Base-by-base conservation (phyloP, 2,797 vertebrate genomes). In the Neopelma chrysocephalum region DNA sequence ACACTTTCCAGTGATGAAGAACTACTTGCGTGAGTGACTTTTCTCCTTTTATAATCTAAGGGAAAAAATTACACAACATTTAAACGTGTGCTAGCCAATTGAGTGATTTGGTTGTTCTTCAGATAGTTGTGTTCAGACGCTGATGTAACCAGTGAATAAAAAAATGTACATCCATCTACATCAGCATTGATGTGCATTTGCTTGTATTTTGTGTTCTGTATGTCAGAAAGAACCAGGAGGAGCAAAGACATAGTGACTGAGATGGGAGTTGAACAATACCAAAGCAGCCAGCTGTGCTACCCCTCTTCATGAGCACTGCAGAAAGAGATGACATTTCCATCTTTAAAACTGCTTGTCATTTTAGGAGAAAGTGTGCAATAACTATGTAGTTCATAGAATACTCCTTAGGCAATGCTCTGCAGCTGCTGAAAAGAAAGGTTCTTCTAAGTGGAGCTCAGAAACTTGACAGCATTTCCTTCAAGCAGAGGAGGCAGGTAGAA, bases 131-230 rank as follows among this genome's bases (percentile, higher is more conserved):
- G 15, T 80, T 84, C 51, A 69, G 66, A 12, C 15, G 11, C 17
- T 40, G 56, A 73, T 51, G 60, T 83, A 75, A 66, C 27, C 22
- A 54, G 53, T 11, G 3, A 34, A 36, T 54, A 5, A 89, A 76
- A 88, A 43, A 36, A 1, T 1, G 0, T 8, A 53, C 19, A 40
- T 31, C 25, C 29, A 60, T 58, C 60, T 51, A 4, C 10, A 26
- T 40, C n/a, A 31, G 43, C 47, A 26, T 1, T 10, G 36, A 27
- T 32, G 32, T 36, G 13, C 25, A 14, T 0, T 0, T 45, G 11
- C 8, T 0, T 23, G 17, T 29, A 19, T 6, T 32, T 60, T 71
- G 57, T 51, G 7, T 27, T 43, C 29, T 60, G 25, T 29, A 0
- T 21, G 13, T 26, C 51, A 64, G 65, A 18, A 27, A 8, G 1